phyloP scores from a whole-genome alignment of 1,140 invertebrate species.

The Drosophila asahinai region DNA sequence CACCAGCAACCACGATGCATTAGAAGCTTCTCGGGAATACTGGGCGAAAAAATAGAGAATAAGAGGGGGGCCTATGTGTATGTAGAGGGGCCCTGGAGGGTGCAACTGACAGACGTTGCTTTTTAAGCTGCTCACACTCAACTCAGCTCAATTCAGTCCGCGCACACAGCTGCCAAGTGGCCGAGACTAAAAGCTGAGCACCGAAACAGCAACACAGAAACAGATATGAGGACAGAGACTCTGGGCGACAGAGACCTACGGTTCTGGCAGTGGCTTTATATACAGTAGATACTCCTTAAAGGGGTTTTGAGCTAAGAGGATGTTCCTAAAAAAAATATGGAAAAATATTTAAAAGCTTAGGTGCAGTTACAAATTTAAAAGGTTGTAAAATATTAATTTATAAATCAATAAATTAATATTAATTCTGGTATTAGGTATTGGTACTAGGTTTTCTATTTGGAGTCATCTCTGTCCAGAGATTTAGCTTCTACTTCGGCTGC shows the following conservation, averaged over 20 bases:
- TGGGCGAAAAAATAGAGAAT: background rate
- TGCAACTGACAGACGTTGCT: conserved; percentile 34
- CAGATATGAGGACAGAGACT: conserved; percentile 23
- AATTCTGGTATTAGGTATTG: no score
- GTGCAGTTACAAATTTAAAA: no score
- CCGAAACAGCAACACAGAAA: conserved; percentile 45
- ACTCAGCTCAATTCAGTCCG: conserved; percentile 23
- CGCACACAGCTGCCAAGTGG: conserved; percentile 62
- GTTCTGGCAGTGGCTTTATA: conserved; percentile 38
- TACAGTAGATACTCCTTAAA: conserved; percentile 18
- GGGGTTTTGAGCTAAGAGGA: no score
- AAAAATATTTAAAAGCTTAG: background rate
- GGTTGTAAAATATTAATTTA: no score
- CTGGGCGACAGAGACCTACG: background rate
- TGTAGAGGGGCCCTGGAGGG: background rate
- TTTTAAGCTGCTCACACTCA: conserved; percentile 48
- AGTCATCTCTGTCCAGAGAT: conserved; percentile 8
- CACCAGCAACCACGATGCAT: conserved; percentile 44
- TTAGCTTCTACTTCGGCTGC: conserved; percentile 29
- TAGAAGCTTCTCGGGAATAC: conserved; percentile 52
- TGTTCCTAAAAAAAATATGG: background rate
- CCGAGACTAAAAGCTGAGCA: conserved; percentile 48
- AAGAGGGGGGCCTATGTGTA: background rate
- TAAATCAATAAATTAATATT: no score
- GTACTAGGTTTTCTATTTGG: no score